A percentile compares a stretch with the other conserved stretches of the same genome.
These are phyloP conservation scores for Dicycla oo DNA, from an alignment of 2,888 invertebrate species.

Conservation along the genomic window DNA sequence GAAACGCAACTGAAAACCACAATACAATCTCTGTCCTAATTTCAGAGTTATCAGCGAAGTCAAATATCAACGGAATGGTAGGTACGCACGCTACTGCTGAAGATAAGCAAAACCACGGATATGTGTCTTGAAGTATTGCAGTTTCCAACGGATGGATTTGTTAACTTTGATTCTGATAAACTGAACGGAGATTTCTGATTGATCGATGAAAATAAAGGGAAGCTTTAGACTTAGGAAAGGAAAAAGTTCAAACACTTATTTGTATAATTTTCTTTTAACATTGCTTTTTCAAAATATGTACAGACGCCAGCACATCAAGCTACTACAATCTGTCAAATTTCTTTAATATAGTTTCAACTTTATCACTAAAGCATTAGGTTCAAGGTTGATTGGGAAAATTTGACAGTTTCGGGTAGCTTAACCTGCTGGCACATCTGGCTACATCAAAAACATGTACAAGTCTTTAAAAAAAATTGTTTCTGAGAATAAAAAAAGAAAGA, in stretches of 20 bases:
- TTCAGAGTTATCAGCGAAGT: conserved; percentile 82
- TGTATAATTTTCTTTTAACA: too few relatives aligned
- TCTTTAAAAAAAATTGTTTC: conserved; percentile 10
- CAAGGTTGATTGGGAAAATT: too few relatives aligned
- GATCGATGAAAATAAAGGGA: not conserved
- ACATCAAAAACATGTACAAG: not conserved
- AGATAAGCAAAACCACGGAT: conserved; percentile 71
- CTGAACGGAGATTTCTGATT: conserved; percentile 8
- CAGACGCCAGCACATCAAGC: too few relatives aligned
- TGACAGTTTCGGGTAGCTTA: too few relatives aligned
- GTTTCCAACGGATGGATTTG: conserved; percentile 32
- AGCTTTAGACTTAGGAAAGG: not conserved
- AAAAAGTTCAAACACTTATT: too few relatives aligned
- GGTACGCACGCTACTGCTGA: conserved; percentile 72
- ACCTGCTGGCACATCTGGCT: too few relatives aligned
- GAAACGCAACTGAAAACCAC: conserved; percentile 68
- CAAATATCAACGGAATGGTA: conserved; percentile 79
- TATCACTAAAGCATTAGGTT: too few relatives aligned
- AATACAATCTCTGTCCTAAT: conserved; percentile 84
- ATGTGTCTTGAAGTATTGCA: conserved; percentile 53
- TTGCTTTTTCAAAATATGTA: too few relatives aligned
- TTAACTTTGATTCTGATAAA: conserved; percentile 16
- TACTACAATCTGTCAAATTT: too few relatives aligned
- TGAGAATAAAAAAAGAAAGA: conserved; percentile 26
- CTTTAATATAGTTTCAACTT: too few relatives aligned